phyloP scores from a whole-genome alignment of 1,140 invertebrate genomes.

The Pseudobourletiella spinata region DNA sequence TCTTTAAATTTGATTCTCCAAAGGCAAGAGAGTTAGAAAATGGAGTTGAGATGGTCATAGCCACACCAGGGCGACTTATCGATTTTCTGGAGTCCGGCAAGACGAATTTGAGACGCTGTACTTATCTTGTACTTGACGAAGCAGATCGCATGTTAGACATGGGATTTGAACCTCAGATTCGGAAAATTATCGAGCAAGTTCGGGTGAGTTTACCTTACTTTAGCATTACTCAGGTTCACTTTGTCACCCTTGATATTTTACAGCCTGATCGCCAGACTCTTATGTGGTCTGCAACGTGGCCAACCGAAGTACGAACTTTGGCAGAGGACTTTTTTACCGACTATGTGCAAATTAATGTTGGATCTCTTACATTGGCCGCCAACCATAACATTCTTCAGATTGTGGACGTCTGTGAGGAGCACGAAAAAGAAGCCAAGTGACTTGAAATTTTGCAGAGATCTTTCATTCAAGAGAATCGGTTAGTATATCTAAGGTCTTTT shows the following conservation, averaged over 20 bases:
- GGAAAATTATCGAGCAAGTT: conserved; percentile 94
- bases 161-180: conserved; percentile 99
- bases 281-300: conserved; percentile 99
- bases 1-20: too few relatives aligned
- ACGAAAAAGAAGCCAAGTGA: conserved; percentile 76
- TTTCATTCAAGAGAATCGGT: too few relatives aligned
- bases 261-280: conserved; percentile 83
- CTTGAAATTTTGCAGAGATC: conserved; percentile 38
- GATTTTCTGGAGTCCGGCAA: conserved; percentile 88
- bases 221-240: too few relatives aligned
- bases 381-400: conserved; percentile 97
- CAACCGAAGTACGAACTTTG: conserved; percentile 84
- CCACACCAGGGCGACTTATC: conserved; percentile 90
- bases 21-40: conserved; percentile 76
- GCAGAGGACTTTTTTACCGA: conserved; percentile 89
- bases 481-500: conserved; percentile 30
- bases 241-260: too few relatives aligned
- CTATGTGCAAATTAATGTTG: conserved; percentile 89
- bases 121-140: conserved; percentile 94
- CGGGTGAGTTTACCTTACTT: too few relatives aligned
- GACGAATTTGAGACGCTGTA: conserved; percentile 79
- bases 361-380: conserved; percentile 78
- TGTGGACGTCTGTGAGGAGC: conserved; percentile 82
- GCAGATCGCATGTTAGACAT: conserved; percentile 99
- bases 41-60: conserved; percentile 82